These are phyloP conservation scores for Cephus pygmeus DNA, from an alignment of 2,888 invertebrate species.

Conservation along the genomic window DNA sequence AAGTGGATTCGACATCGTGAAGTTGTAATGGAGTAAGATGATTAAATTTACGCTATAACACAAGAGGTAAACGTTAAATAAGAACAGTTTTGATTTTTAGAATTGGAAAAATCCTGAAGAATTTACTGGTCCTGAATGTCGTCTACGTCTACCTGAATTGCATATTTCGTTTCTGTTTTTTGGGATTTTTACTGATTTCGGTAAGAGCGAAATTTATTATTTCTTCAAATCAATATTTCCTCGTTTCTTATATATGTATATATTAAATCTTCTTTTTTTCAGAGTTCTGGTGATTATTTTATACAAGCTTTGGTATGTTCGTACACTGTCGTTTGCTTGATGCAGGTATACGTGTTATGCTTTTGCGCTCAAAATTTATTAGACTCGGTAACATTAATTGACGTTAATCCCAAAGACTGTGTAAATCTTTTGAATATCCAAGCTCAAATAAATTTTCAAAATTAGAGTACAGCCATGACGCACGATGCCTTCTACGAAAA, in stretches of 20 bases:
- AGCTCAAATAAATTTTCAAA: not conserved
- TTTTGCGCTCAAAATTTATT: slow-evolving; percentile 39
- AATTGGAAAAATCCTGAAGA: slow-evolving; percentile 27
- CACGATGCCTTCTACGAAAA: slow-evolving; percentile 35
- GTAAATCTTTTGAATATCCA: not conserved
- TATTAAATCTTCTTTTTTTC: not conserved
- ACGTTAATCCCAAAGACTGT: not conserved
- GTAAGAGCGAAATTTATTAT: slow-evolving; percentile 24
- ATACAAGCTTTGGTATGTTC: slow-evolving; percentile 20
- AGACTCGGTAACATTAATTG: slow-evolving; percentile 37
- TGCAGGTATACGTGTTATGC: slow-evolving; percentile 43
- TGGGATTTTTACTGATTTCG: slow-evolving; percentile 33
- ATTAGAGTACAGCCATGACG: slow-evolving; percentile 37
- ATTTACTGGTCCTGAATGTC: slow-evolving; percentile 35
- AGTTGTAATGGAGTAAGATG: slow-evolving; percentile 31
- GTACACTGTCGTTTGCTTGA: slow-evolving; percentile 30
- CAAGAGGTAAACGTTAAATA: too few species aligned
- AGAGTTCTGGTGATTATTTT: slow-evolving; percentile 7
- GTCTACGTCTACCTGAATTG: slow-evolving; percentile 35
- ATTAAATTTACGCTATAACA: not conserved
- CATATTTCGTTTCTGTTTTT: slow-evolving; percentile 41
- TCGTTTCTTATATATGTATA: too few species aligned
- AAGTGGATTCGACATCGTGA: slow-evolving; percentile 29
- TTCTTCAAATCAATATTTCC: too few species aligned
- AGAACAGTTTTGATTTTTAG: not conserved